Conservation (phyloP, 2,888 invertebrate genomes). For the Coleophora flavipennella region DNA sequence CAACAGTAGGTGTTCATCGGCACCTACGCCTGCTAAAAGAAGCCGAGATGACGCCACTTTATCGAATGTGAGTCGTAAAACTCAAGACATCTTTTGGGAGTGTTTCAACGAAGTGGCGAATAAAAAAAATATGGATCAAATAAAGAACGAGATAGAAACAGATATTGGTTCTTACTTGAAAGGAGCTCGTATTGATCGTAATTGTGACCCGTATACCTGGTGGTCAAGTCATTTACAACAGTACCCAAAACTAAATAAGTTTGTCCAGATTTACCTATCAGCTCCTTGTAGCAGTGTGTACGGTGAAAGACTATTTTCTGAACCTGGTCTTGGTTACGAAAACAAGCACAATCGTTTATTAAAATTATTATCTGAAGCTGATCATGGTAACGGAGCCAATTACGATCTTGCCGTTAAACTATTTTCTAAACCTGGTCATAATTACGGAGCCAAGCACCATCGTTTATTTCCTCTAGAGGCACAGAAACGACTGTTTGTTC, state of each 20-base stretch:
- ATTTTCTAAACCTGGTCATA: too few species aligned
- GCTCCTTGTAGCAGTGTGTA: background rate
- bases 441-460: too few species aligned
- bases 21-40: constrained; percentile 12
- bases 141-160: constrained; percentile 7
- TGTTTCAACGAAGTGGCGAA: constrained; percentile 18
- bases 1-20: constrained; percentile 1
- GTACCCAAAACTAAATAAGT: background rate
- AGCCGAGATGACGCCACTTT: constrained; percentile 10
- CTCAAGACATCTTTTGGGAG: constrained; percentile 17
- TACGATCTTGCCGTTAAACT: too few species aligned
- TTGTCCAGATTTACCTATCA: background rate
- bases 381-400: background rate
- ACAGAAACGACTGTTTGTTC: background rate
- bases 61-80: constrained; percentile 11
- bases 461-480: background rate
- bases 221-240: background rate
- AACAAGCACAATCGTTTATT: too few species aligned
- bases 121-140: constrained; percentile 7
- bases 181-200: constrained; percentile 1
- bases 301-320: too few species aligned
- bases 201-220: background rate
- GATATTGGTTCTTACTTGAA: constrained; percentile 14
- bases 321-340: too few species aligned
- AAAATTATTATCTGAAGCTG: background rate